Evolutionary conservation across 2,113 vertebrate species (phyloP).

Genomic region (Salvelinus namaycush): DNA sequence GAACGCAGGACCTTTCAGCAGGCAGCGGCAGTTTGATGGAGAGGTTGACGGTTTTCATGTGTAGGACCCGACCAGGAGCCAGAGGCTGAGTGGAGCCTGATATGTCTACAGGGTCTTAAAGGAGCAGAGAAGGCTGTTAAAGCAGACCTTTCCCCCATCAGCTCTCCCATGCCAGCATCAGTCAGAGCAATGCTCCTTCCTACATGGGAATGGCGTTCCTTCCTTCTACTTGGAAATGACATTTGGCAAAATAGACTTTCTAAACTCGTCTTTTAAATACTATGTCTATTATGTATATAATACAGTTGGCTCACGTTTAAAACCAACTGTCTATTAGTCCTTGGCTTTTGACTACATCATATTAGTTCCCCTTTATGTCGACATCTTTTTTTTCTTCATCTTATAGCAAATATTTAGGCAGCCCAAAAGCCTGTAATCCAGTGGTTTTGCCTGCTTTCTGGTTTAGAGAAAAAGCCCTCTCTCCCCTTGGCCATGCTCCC

Average conservation of each 20-base stretch:
- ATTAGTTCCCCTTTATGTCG: conserved; percentile 40
- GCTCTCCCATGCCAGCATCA: not conserved
- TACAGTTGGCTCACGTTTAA: not conserved
- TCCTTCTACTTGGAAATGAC: conserved; percentile 27
- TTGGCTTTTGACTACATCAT: conserved; percentile 28
- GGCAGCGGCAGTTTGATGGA: not conserved
- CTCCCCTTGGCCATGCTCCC: conserved; percentile 38
- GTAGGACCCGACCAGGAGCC: not conserved
- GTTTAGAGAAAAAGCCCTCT: conserved; percentile 39
- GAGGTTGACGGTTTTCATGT: conserved; percentile 8
- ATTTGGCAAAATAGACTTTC: conserved; percentile 17
- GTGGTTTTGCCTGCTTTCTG: conserved; percentile 35
- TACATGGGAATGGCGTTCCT: too few species aligned
- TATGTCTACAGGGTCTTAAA: not conserved
- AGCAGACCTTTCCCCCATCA: not conserved
- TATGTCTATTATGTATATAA: not conserved
- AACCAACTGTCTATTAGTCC: conserved; percentile 28
- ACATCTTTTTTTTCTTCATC: conserved; percentile 37
- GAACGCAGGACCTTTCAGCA: conserved; percentile 8
- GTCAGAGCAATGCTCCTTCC: not conserved
- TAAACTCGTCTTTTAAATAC: conserved; percentile 15
- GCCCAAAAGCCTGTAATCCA: conserved; percentile 24
- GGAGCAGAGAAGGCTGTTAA: not conserved
- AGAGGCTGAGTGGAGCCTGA: not conserved
- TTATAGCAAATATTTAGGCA: conserved; percentile 45